phyloP scores from a whole-genome alignment of 23 tunicate genomes.

The Ciona savignyi region DNA sequence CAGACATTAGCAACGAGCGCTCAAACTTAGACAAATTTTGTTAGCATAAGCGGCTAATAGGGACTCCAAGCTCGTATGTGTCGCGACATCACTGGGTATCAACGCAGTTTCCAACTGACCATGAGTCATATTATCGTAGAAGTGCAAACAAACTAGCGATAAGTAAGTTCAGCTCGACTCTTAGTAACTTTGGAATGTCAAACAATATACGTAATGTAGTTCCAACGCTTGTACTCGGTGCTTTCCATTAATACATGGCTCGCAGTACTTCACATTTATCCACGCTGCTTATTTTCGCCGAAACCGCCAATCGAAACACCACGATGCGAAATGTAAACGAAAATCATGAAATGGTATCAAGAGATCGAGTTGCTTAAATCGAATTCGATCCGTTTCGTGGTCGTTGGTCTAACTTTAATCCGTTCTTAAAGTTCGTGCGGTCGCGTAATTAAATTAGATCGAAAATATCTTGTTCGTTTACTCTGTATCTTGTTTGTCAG shows the following conservation, averaged over 20 bases:
- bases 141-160: too few species aligned
- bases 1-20: not conserved
- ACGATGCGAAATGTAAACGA: too few species aligned
- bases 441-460: not conserved
- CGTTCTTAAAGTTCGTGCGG: not conserved
- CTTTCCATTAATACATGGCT: too few species aligned
- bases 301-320: not conserved
- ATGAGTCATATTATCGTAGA: not conserved
- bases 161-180: too few species aligned
- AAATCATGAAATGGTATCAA: too few species aligned
- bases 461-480: not conserved
- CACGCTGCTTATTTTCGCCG: not conserved
- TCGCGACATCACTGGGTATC: not conserved
- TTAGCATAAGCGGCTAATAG: not conserved
- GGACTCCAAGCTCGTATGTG: not conserved
- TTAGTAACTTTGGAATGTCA: too few species aligned
- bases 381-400: too few species aligned
- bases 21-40: too few species aligned
- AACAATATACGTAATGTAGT: too few species aligned
- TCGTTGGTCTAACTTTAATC: not conserved
- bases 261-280: too few species aligned
- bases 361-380: too few species aligned
- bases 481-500: not conserved
- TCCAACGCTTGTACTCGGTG: too few species aligned
- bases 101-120: not conserved